Percentiles rank a stretch among this genome's conserved stretches.
Evolutionary conservation across 2,113 vertebrate species (phyloP).

Genomic region (Nyctereutes procyonoides): DNA sequence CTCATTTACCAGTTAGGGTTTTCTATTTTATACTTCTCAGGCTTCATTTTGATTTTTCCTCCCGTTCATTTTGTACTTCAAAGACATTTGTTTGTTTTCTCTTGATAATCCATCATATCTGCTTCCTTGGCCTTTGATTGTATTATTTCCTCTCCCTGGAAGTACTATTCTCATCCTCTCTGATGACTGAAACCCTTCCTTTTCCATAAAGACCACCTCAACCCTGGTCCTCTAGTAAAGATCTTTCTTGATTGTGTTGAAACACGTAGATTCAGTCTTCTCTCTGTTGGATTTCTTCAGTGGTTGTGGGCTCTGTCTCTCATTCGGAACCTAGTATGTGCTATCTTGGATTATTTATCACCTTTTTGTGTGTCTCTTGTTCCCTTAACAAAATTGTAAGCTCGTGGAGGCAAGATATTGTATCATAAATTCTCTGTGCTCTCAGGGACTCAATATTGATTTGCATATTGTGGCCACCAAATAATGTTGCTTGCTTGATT

Average conservation of each 20-base stretch:
- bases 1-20: background rate
- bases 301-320: background rate
- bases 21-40: background rate
- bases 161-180: background rate
- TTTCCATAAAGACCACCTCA: background rate
- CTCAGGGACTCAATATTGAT: slow-evolving; percentile 42
- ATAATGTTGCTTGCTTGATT: slow-evolving; percentile 53
- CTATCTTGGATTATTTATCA: slow-evolving; percentile 49
- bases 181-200: background rate
- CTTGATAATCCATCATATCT: background rate
- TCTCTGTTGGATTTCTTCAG: slow-evolving; percentile 51
- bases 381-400: slow-evolving; percentile 47
- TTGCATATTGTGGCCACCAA: slow-evolving; percentile 44
- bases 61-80: background rate
- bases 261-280: slow-evolving; percentile 12
- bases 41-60: background rate
- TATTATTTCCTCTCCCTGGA: background rate
- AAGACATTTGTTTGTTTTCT: background rate
- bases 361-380: slow-evolving; percentile 50
- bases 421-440: slow-evolving; percentile 52
- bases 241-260: slow-evolving; percentile 15
- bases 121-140: background rate
- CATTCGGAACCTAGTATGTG: slow-evolving; percentile 8
- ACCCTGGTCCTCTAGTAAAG: background rate
- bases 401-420: slow-evolving; percentile 16